Conservation (phyloP, 2,888 invertebrate genomes). For the Agonum fuliginosum region DNA sequence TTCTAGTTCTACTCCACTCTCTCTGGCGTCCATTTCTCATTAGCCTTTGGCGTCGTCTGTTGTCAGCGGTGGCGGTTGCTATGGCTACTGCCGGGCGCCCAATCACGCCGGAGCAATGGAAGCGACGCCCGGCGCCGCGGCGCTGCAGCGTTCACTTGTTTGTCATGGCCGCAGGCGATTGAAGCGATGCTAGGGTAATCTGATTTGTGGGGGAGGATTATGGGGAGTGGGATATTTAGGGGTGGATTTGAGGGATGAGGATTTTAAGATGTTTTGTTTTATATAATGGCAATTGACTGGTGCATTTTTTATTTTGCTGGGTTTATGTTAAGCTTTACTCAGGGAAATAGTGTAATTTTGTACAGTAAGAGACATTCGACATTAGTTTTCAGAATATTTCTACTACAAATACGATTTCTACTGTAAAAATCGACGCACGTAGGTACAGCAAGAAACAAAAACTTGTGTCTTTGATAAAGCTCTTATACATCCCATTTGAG, state of each 20-base stretch:
- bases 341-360: too few relatives aligned
- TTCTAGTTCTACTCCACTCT: too few relatives aligned
- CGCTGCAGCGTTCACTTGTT: slow-evolving; percentile 27
- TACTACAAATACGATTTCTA: too few relatives aligned
- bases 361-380: too few relatives aligned
- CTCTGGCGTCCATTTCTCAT: slow-evolving; percentile 21
- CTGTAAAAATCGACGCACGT: too few relatives aligned
- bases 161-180: slow-evolving; percentile 2
- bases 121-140: slow-evolving; percentile 25
- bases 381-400: too few relatives aligned
- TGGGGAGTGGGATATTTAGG: neutral
- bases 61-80: slow-evolving; percentile 55
- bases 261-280: neutral
- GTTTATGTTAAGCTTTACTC: too few relatives aligned
- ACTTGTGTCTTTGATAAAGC: too few relatives aligned
- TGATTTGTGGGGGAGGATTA: neutral
- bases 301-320: too few relatives aligned
- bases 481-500: too few relatives aligned
- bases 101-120: slow-evolving; percentile 54
- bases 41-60: neutral
- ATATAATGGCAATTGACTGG: too few relatives aligned
- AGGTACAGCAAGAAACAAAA: too few relatives aligned
- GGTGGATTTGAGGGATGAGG: neutral
- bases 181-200: slow-evolving; percentile 1
- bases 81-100: slow-evolving; percentile 57